Percentiles rank a stretch among this genome's conserved stretches.
Evolutionary conservation across 2,888 invertebrate species (phyloP).

Genomic region (Eupeodes luniger): DNA sequence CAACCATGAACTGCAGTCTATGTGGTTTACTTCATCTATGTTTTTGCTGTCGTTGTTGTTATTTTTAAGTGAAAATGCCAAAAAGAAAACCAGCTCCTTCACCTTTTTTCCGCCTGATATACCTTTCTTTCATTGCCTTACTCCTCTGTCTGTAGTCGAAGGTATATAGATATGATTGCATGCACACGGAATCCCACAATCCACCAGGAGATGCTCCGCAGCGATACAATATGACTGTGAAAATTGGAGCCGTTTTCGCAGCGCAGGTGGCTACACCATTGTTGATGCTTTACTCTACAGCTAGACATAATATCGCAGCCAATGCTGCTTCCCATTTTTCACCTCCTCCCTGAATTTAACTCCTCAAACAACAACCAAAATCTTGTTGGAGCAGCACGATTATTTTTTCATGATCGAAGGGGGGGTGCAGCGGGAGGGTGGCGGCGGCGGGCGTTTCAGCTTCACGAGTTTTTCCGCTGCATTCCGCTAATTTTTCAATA

Average conservation of each 20-base stretch:
- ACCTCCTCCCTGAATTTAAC: conserved; percentile 35
- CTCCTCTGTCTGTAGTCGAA: no score
- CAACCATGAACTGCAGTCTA: conserved; percentile 28
- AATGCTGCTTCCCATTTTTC: neutral
- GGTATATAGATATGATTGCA: conserved; percentile 11
- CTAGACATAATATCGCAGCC: neutral
- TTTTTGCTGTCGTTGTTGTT: conserved; percentile 30
- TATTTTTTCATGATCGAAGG: conserved; percentile 53
- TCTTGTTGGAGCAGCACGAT: conserved; percentile 72
- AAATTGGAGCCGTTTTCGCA: conserved; percentile 74
- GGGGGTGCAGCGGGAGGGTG: conserved; percentile 49
- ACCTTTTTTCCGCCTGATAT: neutral
- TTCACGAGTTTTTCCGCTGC: conserved; percentile 73
- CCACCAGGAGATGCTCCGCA: conserved; percentile 56
- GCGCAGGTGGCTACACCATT: conserved; percentile 74
- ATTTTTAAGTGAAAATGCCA: conserved; percentile 21
- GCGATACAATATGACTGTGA: conserved; percentile 71
- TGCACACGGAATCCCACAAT: conserved; percentile 49
- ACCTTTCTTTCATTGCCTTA: neutral
- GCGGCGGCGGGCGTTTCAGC: conserved; percentile 9
- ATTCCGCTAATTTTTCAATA: conserved; percentile 74
- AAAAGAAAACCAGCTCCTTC: conserved; percentile 36
- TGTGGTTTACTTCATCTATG: conserved; percentile 17
- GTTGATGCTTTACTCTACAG: conserved; percentile 60
- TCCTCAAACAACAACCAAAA: conserved; percentile 52